Percentiles rank a stretch among this genome's conserved stretches.
These are phyloP conservation scores for Eilema depressum DNA, from an alignment of 2,888 invertebrate species.

Conservation along the genomic window DNA sequence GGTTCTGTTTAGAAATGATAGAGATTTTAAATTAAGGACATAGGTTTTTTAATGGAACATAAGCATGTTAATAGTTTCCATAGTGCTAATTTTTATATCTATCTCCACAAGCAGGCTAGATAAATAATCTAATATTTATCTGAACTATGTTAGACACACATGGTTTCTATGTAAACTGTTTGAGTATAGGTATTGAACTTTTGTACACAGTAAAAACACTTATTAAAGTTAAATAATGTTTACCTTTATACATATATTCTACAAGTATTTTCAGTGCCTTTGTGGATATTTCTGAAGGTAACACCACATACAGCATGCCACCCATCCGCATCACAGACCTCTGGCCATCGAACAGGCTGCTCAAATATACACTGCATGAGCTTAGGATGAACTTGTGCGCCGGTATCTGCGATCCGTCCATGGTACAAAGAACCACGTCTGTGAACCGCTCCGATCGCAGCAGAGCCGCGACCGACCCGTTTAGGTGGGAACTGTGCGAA, in stretches of 20 bases:
- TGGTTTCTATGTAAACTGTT: no score
- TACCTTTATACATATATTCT: slow-evolving; percentile 94
- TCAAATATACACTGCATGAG: slow-evolving; percentile 90
- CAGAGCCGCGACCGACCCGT: slow-evolving; percentile 92
- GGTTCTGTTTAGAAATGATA: no score
- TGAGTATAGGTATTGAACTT: no score
- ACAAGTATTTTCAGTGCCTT: slow-evolving; percentile 93
- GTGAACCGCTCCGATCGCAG: slow-evolving; percentile 93
- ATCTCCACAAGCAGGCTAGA: background rate
- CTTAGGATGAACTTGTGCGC: slow-evolving; percentile 95
- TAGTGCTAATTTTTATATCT: background rate
- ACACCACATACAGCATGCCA: slow-evolving; percentile 89
- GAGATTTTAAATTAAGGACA: no score
- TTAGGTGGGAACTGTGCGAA: slow-evolving; percentile 93
- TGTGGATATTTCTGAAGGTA: slow-evolving; percentile 93
- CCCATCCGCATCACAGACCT: slow-evolving; percentile 79
- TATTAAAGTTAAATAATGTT: slow-evolving; percentile 23
- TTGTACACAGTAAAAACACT: no score
- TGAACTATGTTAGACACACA: no score
- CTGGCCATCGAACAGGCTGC: slow-evolving; percentile 81
- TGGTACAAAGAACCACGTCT: slow-evolving; percentile 93
- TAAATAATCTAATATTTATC: no score
- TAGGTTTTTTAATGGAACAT: no score
- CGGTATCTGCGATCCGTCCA: slow-evolving; percentile 92
- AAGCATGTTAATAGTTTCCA: background rate